A percentile compares a stretch with the other conserved stretches of the same genome.
Evolutionary conservation across 2,113 vertebrate genomes (phyloP).

Genomic region (Tragulus kanchil): DNA sequence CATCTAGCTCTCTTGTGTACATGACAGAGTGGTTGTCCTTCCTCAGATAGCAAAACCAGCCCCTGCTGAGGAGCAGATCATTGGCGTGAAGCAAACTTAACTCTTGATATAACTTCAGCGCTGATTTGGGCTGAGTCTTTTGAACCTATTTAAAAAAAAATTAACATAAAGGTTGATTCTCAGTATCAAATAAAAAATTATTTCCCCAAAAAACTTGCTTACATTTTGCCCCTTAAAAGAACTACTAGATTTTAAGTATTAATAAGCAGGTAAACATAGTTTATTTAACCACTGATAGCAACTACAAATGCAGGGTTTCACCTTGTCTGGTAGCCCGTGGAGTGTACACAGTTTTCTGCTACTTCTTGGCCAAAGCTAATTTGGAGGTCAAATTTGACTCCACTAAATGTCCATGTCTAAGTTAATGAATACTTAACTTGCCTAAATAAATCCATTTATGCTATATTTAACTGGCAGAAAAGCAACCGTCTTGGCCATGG

Average conservation of each 20-base stretch:
- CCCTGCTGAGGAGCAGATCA: slow-evolving; percentile 91
- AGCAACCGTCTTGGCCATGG: neutral
- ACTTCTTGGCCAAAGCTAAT: neutral
- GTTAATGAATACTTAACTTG: neutral
- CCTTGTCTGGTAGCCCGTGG: neutral
- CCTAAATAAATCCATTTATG: neutral
- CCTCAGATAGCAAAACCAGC: slow-evolving; percentile 95
- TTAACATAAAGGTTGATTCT: slow-evolving; percentile 81
- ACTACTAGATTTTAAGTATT: slow-evolving; percentile 19
- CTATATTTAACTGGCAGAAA: neutral
- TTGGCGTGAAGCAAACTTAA: slow-evolving; percentile 88
- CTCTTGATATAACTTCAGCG: slow-evolving; percentile 91
- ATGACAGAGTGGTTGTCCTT: slow-evolving; percentile 88
- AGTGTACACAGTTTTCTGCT: neutral
- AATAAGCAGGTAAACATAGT: neutral
- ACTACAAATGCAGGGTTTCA: neutral
- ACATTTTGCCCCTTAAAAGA: slow-evolving; percentile 47
- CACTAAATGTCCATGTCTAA: neutral
- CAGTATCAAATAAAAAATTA: slow-evolving; percentile 58
- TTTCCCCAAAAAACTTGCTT: neutral
- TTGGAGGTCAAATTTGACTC: neutral
- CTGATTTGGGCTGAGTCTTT: slow-evolving; percentile 86
- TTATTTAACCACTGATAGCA: neutral
- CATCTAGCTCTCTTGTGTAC: slow-evolving; percentile 94
- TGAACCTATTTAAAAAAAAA: slow-evolving; percentile 88